Percentiles rank a stretch among this genome's conserved stretches.
Conservation (phyloP, 2,888 invertebrate genomes). For the Ischnura elegans region DNA sequence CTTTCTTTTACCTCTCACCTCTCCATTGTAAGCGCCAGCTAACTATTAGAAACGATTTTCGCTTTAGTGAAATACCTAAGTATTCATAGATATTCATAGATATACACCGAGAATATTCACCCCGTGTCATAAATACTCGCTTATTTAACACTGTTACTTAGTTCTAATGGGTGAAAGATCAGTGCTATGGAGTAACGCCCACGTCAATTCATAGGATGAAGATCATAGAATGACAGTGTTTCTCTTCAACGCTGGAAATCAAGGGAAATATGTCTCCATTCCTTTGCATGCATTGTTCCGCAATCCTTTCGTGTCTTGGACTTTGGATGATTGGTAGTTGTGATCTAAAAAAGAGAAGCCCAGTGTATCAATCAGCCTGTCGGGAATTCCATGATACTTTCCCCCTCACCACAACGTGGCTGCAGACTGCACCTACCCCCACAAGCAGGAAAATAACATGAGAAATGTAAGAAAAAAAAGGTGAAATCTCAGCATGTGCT, state of each 20-base stretch:
- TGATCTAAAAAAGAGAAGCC: neutral
- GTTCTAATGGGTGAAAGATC: too few species aligned
- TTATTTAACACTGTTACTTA: too few species aligned
- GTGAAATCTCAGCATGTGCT: neutral
- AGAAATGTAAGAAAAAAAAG: neutral
- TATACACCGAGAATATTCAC: too few species aligned
- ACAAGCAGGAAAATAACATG: neutral
- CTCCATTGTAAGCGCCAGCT: too few species aligned
- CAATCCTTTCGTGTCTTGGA: neutral
- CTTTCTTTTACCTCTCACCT: too few species aligned
- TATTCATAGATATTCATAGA: too few species aligned
- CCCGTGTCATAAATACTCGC: too few species aligned
- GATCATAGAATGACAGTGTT: neutral
- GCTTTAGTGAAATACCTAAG: too few species aligned
- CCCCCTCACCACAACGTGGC: neutral
- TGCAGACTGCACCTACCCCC: neutral
- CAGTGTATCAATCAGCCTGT: slow-evolving; percentile 24
- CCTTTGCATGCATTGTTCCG: neutral
- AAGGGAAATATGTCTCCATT: neutral
- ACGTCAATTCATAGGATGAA: too few species aligned
- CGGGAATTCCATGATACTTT: neutral
- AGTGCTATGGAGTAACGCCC: too few species aligned
- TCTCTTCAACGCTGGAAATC: neutral
- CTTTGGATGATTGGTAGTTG: neutral
- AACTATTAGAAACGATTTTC: too few species aligned